Evolutionary conservation across 2,888 invertebrate species (phyloP).

Genomic region (Parelbella ahira): DNA sequence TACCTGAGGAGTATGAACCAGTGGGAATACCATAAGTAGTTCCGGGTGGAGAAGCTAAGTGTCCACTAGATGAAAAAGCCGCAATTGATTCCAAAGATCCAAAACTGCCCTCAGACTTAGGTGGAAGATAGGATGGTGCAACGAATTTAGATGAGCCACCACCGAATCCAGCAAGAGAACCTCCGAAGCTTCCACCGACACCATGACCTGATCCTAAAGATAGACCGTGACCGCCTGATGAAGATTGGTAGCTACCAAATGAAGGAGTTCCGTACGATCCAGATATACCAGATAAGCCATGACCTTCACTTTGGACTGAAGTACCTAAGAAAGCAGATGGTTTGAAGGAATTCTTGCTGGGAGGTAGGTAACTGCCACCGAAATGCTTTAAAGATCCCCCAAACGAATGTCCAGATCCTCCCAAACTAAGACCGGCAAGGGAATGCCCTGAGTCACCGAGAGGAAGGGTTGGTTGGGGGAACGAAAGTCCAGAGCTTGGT

Average conservation of each 20-base stretch:
- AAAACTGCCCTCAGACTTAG: slow-evolving; percentile 52
- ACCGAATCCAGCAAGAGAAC: slow-evolving; percentile 47
- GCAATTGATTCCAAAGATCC: slow-evolving; percentile 51
- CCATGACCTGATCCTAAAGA: slow-evolving; percentile 43
- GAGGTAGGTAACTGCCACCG: slow-evolving; percentile 45
- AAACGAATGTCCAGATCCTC: slow-evolving; percentile 37
- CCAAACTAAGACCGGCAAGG: slow-evolving; percentile 38
- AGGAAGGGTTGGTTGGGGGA: slow-evolving; percentile 39
- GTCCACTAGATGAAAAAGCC: slow-evolving; percentile 55
- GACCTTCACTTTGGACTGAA: slow-evolving; percentile 55
- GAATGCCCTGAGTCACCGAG: slow-evolving; percentile 40
- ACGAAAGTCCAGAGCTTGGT: slow-evolving; percentile 40
- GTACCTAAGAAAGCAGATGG: slow-evolving; percentile 71
- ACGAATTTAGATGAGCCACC: slow-evolving; percentile 53
- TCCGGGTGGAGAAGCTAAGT: slow-evolving; percentile 53
- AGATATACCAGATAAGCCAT: slow-evolving; percentile 49
- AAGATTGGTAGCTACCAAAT: slow-evolving; percentile 40
- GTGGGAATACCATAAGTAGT: slow-evolving; percentile 57
- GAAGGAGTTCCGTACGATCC: slow-evolving; percentile 52
- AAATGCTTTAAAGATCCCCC: slow-evolving; percentile 52
- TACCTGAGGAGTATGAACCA: slow-evolving; percentile 45
- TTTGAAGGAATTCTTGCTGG: slow-evolving; percentile 63
- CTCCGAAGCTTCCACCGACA: slow-evolving; percentile 45
- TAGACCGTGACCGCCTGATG: slow-evolving; percentile 39
- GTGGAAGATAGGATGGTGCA: slow-evolving; percentile 50